Conservation (phyloP, 2,113 vertebrate species). For the Nothoprocta perdicaria region DNA sequence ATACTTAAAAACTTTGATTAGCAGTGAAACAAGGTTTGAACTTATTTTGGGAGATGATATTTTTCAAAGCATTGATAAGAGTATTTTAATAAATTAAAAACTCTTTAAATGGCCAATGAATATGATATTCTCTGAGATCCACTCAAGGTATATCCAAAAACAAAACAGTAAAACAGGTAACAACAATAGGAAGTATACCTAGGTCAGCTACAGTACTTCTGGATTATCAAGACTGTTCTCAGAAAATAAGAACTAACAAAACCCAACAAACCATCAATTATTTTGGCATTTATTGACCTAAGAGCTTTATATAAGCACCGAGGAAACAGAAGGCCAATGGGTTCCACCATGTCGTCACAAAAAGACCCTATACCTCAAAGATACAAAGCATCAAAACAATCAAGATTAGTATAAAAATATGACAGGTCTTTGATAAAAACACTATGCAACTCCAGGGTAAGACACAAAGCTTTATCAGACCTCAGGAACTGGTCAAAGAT, state of each 20-base stretch:
- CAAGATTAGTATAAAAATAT: background rate
- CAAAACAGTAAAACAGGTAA: background rate
- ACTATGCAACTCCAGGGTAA: background rate
- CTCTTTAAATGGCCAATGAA: background rate
- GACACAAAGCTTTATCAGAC: background rate
- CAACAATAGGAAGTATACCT: accelerated
- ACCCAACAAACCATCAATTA: accelerated
- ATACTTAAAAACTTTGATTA: background rate
- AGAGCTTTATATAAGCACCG: background rate
- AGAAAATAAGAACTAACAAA: background rate
- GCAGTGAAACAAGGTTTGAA: too few species aligned
- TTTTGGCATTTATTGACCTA: background rate
- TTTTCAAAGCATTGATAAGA: accelerated
- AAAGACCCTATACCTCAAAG: background rate
- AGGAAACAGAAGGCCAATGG: background rate
- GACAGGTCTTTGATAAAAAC: background rate
- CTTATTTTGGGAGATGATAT: background rate
- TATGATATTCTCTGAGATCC: background rate
- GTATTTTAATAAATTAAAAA: background rate
- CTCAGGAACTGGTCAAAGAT: background rate
- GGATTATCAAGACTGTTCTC: background rate
- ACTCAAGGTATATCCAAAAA: background rate
- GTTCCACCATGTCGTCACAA: background rate
- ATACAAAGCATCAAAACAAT: background rate
- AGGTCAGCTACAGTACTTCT: background rate